Evolutionary conservation across 2,888 invertebrate genomes (phyloP).

Genomic region (Xestia xanthographa): DNA sequence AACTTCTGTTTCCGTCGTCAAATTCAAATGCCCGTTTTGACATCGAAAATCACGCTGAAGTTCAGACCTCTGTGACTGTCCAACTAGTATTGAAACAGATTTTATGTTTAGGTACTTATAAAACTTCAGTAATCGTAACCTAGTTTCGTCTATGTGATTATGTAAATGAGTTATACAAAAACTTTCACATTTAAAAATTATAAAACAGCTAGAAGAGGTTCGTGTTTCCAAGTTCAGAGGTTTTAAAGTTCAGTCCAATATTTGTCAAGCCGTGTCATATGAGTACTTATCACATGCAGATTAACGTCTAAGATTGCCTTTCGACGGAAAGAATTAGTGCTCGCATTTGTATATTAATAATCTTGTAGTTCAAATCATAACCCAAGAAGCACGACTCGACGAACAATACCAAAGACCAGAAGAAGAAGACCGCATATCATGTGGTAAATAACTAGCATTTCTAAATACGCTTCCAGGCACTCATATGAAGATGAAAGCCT

Average conservation of each 20-base stretch:
- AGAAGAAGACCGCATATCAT: background rate
- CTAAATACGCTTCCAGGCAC: constrained; percentile 15
- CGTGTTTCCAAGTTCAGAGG: background rate
- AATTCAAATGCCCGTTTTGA: background rate
- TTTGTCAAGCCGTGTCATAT: background rate
- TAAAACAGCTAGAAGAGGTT: background rate
- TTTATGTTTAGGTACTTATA: background rate
- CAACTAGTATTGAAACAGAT: background rate
- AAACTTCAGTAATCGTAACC: background rate
- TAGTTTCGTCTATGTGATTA: background rate
- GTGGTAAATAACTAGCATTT: constrained; percentile 1
- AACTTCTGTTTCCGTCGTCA: constrained; percentile 10
- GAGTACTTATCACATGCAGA: background rate
- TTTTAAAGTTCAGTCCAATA: background rate
- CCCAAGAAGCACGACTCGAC: background rate
- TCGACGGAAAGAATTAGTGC: background rate
- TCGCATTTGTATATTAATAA: background rate
- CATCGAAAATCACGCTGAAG: background rate
- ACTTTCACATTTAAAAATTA: background rate
- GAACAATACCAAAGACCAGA: background rate
- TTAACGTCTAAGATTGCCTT: background rate
- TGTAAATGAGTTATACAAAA: background rate
- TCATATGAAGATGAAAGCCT: constrained; percentile 35
- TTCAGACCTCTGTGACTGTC: background rate
- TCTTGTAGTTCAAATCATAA: background rate